Conservation (phyloP, 2,888 invertebrate species). For the Rhimphoctona megacephalus region DNA sequence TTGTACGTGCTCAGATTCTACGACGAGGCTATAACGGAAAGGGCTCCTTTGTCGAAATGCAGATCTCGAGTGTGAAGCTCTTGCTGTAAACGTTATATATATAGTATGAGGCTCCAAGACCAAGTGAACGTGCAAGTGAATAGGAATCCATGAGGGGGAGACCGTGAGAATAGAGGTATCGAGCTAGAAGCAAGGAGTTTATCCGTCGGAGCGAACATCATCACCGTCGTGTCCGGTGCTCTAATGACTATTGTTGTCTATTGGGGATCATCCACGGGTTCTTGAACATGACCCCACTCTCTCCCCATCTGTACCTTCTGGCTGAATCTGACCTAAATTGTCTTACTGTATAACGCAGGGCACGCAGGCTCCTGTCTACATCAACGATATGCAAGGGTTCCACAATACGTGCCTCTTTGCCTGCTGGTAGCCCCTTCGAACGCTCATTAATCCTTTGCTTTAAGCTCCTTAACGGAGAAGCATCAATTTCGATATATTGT, state of each 20-base stretch:
- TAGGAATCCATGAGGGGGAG: slow-evolving; percentile 49
- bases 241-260: slow-evolving; percentile 83
- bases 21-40: slow-evolving; percentile 37
- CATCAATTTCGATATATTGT: slow-evolving; percentile 67
- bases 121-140: slow-evolving; percentile 57
- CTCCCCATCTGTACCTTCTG: slow-evolving; percentile 20
- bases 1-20: slow-evolving; percentile 35
- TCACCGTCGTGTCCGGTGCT: slow-evolving; percentile 75
- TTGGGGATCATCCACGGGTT: slow-evolving; percentile 78
- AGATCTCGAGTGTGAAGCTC: slow-evolving; percentile 60
- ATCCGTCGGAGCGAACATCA: slow-evolving; percentile 74
- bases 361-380: slow-evolving; percentile 30
- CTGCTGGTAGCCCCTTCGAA: slow-evolving; percentile 17
- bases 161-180: slow-evolving; percentile 31
- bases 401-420: slow-evolving; percentile 29
- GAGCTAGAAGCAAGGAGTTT: slow-evolving; percentile 70
- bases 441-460: slow-evolving; percentile 65
- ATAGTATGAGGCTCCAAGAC: slow-evolving; percentile 34
- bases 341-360: slow-evolving; percentile 70
- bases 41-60: slow-evolving; percentile 73
- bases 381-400: slow-evolving; percentile 8
- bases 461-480: slow-evolving; percentile 75
- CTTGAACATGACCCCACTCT: slow-evolving; percentile 70
- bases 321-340: slow-evolving; percentile 80
- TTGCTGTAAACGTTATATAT: slow-evolving; percentile 34